A percentile compares a stretch with the other conserved stretches of the same genome.
phyloP scores from a whole-genome alignment of 2,113 vertebrate species.

The Phrynocephalus versicolor region DNA sequence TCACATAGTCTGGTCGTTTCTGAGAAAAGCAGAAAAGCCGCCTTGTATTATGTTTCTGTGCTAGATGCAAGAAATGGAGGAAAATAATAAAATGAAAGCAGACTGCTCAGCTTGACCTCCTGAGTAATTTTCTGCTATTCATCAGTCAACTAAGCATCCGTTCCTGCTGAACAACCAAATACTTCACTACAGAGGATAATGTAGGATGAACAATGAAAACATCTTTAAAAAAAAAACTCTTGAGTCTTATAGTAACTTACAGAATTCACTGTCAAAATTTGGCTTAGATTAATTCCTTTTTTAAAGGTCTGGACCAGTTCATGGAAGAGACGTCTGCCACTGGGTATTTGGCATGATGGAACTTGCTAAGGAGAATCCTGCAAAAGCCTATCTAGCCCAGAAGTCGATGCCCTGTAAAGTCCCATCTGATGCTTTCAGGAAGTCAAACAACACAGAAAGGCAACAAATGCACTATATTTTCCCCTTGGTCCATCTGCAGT shows the following conservation, averaged over 20 bases:
- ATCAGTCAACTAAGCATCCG: neutral
- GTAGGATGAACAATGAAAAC: neutral
- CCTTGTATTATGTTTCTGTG: neutral
- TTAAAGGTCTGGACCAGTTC: neutral
- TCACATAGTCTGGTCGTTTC: neutral
- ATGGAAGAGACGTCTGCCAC: neutral
- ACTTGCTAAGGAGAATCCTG: neutral
- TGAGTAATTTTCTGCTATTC: neutral
- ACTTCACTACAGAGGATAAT: neutral
- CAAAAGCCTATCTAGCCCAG: neutral
- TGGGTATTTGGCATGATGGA: neutral
- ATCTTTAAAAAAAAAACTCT: no score
- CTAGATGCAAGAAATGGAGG: neutral
- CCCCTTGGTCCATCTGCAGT: neutral
- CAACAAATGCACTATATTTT: neutral
- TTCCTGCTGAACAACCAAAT: neutral
- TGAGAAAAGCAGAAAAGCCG: conserved; percentile 12
- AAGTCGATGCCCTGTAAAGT: neutral
- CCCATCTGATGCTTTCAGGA: neutral
- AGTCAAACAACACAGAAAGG: neutral
- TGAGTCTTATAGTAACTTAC: neutral
- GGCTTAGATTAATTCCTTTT: neutral
- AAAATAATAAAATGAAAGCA: neutral
- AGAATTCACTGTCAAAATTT: neutral
- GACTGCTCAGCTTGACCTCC: neutral